Base-by-base conservation (phyloP, 1,140 invertebrate species). In the Pogonus chalceus region DNA sequence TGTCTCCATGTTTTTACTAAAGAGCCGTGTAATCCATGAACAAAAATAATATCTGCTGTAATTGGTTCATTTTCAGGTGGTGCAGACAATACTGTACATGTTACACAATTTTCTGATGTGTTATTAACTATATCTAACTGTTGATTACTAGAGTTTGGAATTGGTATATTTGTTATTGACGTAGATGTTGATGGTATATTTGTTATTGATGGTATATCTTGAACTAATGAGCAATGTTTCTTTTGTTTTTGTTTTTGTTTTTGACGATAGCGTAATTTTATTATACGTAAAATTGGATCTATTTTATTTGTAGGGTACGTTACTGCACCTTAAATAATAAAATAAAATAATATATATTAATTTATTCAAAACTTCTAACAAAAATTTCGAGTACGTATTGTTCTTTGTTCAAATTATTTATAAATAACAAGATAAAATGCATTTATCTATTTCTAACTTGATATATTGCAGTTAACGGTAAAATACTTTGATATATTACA, bases 21-120 rank as follows among this genome's bases (percentile, higher is more conserved):
- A 3, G 77, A 78, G 1, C 78, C 78, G 54, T 79, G 77, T 3
- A 80, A 66, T 0, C 78, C 78, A 56, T 80, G 78, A 18, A 80
- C 72, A n/a, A 80, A 78, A 2, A 80, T 72, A 14, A 80, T 70
- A 57, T 80, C 78, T 1, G 72, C 76, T 12, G 59, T 58, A n/a
- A 73, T 68, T 4, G 68, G 63, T 18, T 59, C 58, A 14, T 62
- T 67, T 20, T 58, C 52, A n/a, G 69, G 60, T 16, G 73, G 71
- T 39, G 68, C 65, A 21, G 63, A 65, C 23, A 75, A 56, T 2
- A 75, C 67, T 24, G 68, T 61, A 20, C 74, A 67, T 0, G 68
- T 70, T 46, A 73, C 72, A 51, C 68, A 70, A 56, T 56, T 64
- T 52, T 54, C 66, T 0, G 57, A 62, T 18, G 20, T 26, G 9